Conservation (phyloP, 2,113 vertebrate genomes). For the Calonectris borealis region DNA sequence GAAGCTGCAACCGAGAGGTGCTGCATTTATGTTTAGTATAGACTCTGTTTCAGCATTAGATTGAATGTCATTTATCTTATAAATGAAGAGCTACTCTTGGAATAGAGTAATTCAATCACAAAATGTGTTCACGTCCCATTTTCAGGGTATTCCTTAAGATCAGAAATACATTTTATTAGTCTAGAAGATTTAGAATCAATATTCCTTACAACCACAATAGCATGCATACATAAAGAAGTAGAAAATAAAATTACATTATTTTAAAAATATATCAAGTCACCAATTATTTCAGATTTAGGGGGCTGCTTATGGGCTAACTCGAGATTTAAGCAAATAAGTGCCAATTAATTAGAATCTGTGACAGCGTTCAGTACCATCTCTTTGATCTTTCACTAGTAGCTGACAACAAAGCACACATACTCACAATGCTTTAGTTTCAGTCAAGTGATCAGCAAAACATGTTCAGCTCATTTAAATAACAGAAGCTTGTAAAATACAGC, state of each 20-base stretch:
- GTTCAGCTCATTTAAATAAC: conserved; percentile 68
- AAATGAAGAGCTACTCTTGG: neutral
- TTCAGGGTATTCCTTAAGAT: neutral
- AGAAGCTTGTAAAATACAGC: conserved; percentile 52
- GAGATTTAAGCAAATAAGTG: conserved; percentile 30
- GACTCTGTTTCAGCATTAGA: neutral
- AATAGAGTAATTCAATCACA: neutral
- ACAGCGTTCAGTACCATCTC: neutral
- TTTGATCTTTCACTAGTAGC: conserved; percentile 34
- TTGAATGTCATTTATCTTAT: neutral
- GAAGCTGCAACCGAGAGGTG: neutral
- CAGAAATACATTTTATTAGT: neutral
- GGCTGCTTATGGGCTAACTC: conserved; percentile 11
- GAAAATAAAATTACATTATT: neutral
- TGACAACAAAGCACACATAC: conserved; percentile 56
- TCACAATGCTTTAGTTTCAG: conserved; percentile 58
- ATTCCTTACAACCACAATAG: neutral
- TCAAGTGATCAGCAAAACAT: conserved; percentile 46
- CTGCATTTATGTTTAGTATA: neutral
- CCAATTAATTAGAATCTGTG: conserved; percentile 32
- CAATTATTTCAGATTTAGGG: conserved; percentile 31
- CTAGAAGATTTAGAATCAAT: neutral
- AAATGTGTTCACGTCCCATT: neutral
- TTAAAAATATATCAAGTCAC: neutral
- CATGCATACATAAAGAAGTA: neutral